Evolutionary conservation across 1,140 invertebrate genomes (phyloP).

Genomic region (Pteromalus puparum): DNA sequence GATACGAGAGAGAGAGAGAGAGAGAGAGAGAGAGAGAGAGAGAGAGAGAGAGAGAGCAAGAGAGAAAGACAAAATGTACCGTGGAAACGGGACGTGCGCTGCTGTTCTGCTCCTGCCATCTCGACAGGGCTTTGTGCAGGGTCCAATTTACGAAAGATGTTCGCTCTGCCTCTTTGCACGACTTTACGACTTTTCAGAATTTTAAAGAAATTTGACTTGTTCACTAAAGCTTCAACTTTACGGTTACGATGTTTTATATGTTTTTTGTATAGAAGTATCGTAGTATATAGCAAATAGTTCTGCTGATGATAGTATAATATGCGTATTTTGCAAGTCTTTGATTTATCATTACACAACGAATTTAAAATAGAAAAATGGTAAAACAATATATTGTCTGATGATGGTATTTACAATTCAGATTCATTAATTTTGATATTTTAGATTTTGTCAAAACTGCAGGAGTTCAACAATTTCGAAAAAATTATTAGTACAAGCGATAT

Average conservation of each 20-base stretch:
- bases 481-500: not conserved
- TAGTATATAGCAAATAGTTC: not conserved
- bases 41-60: not conserved
- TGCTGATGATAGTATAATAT: not conserved
- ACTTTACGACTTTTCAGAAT: not conserved
- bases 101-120: not conserved
- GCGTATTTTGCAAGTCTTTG: too few species aligned
- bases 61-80: slow-evolving; percentile 11
- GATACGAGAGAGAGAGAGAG: not conserved
- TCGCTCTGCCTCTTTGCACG: not conserved
- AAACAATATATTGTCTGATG: too few species aligned
- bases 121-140: not conserved
- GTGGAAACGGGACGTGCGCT: slow-evolving; percentile 25
- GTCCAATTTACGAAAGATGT: slow-evolving; percentile 14
- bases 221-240: not conserved
- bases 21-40: not conserved
- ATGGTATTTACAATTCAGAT: too few species aligned
- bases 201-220: not conserved
- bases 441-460: too few species aligned
- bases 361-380: not conserved
- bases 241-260: not conserved
- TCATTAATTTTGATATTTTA: too few species aligned
- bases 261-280: too few species aligned
- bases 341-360: too few species aligned
- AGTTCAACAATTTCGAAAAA: not conserved